phyloP scores from a whole-genome alignment of 2,113 vertebrate genomes.

The Crocuta crocuta region DNA sequence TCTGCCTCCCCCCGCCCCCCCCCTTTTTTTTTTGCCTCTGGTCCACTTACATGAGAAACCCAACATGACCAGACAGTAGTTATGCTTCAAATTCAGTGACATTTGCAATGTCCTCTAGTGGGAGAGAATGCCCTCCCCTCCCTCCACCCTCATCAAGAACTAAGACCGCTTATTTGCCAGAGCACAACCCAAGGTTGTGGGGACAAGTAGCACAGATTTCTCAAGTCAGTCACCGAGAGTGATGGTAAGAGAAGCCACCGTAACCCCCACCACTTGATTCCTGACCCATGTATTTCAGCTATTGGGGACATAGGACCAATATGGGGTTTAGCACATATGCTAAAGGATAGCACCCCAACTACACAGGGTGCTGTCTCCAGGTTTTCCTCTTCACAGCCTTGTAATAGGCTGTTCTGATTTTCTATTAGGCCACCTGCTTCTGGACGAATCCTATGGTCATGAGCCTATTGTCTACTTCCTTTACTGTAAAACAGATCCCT shows the following conservation, averaged over 20 bases:
- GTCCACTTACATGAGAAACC: background rate
- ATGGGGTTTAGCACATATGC: background rate
- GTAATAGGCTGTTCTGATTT: background rate
- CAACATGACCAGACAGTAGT: background rate
- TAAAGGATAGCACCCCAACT: background rate
- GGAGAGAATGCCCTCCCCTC: background rate
- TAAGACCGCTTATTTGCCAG: background rate
- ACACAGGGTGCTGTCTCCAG: background rate
- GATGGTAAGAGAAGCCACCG: background rate
- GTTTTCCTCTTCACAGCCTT: background rate
- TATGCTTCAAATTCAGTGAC: background rate
- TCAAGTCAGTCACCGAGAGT: background rate
- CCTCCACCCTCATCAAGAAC: background rate
- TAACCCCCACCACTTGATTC: background rate
- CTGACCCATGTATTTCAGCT: background rate
- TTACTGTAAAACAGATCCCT: background rate
- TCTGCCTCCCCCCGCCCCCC: accelerated
- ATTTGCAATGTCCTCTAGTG: background rate
- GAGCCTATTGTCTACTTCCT: background rate
- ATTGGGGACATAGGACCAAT: background rate
- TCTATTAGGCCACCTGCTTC: background rate
- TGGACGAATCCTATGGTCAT: background rate
- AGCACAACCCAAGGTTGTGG: background rate
- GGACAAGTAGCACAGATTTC: background rate
- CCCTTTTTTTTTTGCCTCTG: background rate